Percentiles rank a stretch among this genome's conserved stretches.
Conservation (phyloP, 2,113 vertebrate species). For the Benitochromis conjunctus region DNA sequence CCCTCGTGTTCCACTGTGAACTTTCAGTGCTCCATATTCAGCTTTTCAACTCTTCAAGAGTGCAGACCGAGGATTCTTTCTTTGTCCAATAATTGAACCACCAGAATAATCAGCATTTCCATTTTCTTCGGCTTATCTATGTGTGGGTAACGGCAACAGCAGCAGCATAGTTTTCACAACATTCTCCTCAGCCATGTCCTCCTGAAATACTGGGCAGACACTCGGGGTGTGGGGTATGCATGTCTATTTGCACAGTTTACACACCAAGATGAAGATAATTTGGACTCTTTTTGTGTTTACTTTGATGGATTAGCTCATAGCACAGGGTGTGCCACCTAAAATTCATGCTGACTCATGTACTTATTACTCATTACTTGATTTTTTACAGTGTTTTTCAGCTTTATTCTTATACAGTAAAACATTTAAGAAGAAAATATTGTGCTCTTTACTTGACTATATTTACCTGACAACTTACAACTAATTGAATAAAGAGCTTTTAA, state of each 20-base stretch:
- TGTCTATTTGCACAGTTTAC: neutral
- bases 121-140: neutral
- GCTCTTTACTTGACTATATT: neutral
- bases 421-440: neutral
- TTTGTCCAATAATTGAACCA: conserved; percentile 11
- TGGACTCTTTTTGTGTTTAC: neutral
- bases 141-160: neutral
- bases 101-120: neutral
- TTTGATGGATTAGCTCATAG: neutral
- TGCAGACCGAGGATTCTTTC: neutral
- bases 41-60: neutral
- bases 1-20: neutral
- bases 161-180: neutral
- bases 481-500: neutral
- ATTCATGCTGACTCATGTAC: neutral
- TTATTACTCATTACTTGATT: neutral
- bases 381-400: neutral
- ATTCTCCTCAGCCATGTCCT: neutral
- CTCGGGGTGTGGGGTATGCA: neutral
- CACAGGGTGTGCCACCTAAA: neutral
- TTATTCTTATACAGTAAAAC: neutral
- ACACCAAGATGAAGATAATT: neutral
- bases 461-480: neutral
- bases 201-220: neutral
- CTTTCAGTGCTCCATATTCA: neutral